Base-by-base conservation (phyloP, 2,797 vertebrate genomes). In the Streptopelia turtur region DNA sequence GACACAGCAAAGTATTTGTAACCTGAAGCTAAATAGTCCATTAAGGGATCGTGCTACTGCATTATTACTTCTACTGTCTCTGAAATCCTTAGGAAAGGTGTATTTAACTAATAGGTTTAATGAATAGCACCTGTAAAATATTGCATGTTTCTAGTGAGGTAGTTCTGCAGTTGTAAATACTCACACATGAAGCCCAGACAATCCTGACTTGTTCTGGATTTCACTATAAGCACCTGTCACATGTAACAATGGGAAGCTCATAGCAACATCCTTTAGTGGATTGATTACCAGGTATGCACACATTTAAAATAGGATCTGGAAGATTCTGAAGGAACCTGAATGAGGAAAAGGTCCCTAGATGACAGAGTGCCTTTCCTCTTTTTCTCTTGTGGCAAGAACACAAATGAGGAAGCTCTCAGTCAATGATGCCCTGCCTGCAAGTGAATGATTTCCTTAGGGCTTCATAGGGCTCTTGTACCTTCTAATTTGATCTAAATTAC, bases 161-260 rank as follows among this genome's bases (percentile, higher is more conserved):
- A 37, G 8, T 61, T 89, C 61, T 75, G 47, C 76, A 47, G 30
- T 65, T 77, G 25, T 30, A 41, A 77, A 64, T 57, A 15, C 35
- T 71, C 1, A 1, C 0, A 0, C 0, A 7, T 39, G 23, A 39
- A 91, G 12, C 22, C 18, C 55, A 22, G 33, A 21, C 31, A 63
- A 30, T 49, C 50, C n/a, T 56, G 49, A 30, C 20, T 74, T 49
- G 3, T 17, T 85, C 60, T 57, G 57, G 20, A 45, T 68, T 12
- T 43, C 63, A 4, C 12, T 60, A 16, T 33, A 57, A 84, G 5
- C 11, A 55, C 5, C 28, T 61, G 9, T 57, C 27, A 18, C 9
- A 9, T 7, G 11, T 74, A 15, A 27, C 13, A 47, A 11, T 39
- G 39, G 13, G 35, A 77, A 52, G 15, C 3, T 69, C 13, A 30